phyloP scores from a whole-genome alignment of 2,888 invertebrate species.

The Palloptera scutellata region DNA sequence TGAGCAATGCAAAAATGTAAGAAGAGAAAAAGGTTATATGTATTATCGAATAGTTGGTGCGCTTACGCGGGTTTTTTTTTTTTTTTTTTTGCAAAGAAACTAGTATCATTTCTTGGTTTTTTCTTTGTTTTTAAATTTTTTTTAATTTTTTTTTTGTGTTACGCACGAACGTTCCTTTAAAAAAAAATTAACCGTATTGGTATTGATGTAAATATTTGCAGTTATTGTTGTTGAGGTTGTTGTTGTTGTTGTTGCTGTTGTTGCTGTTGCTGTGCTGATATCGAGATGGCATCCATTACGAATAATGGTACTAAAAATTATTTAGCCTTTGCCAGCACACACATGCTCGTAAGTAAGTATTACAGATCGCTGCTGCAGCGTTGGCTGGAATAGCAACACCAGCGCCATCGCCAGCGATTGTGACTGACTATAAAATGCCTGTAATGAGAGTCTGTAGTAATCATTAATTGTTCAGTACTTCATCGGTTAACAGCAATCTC shows the following conservation, averaged over 20 bases:
- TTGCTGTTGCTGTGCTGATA: slow-evolving; percentile 8
- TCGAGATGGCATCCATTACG: slow-evolving; percentile 30
- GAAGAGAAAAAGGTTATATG: not conserved
- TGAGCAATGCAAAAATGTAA: slow-evolving; percentile 15
- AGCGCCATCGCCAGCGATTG: not conserved
- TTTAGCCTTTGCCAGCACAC: slow-evolving; percentile 10
- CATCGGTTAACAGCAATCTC: slow-evolving; percentile 33
- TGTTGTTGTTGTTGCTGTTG: slow-evolving; percentile 12
- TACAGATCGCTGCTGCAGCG: not conserved
- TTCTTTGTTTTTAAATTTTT: too few species aligned
- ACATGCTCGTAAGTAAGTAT: too few species aligned
- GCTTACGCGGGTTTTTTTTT: too few species aligned
- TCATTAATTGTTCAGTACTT: slow-evolving; percentile 52
- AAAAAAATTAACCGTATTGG: not conserved
- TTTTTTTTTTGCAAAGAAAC: not conserved
- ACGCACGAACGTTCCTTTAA: not conserved
- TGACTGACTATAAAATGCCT: slow-evolving; percentile 44
- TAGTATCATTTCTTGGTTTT: too few species aligned
- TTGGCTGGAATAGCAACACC: not conserved
- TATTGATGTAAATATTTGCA: not conserved
- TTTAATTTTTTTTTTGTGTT: not conserved
- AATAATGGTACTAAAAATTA: slow-evolving; percentile 26
- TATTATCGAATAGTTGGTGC: too few species aligned
- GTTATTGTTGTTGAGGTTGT: slow-evolving; percentile 4
- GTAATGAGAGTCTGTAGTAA: slow-evolving; percentile 44